These are phyloP conservation scores for Silvanus unidentatus DNA, from an alignment of 2,888 invertebrate species.

Conservation along the genomic window DNA sequence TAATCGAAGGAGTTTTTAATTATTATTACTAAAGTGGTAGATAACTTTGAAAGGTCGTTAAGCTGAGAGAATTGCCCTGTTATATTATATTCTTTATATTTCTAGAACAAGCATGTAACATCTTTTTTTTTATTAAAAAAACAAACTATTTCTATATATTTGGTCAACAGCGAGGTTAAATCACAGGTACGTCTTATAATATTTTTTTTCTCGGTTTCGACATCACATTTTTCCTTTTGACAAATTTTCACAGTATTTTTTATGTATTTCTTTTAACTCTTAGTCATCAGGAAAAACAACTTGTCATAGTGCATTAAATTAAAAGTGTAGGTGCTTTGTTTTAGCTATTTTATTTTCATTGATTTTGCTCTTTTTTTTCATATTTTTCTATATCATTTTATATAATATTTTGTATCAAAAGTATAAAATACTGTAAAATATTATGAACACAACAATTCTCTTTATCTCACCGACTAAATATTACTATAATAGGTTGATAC, in stretches of 20 bases:
- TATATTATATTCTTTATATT: slow-evolving; percentile 26
- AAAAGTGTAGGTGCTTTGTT: no score
- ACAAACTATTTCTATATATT: slow-evolving; percentile 35
- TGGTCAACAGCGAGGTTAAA: slow-evolving; percentile 43
- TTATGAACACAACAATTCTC: slow-evolving; percentile 49
- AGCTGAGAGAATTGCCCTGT: slow-evolving; percentile 46
- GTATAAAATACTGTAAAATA: slow-evolving; percentile 49
- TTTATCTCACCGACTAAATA: slow-evolving; percentile 34
- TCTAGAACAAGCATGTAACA: slow-evolving; percentile 16
- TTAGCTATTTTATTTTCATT: slow-evolving; percentile 9
- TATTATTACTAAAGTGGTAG: no score
- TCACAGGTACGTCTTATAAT: slow-evolving; percentile 41
- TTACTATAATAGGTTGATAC: slow-evolving; percentile 1
- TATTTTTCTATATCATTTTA: slow-evolving; percentile 32
- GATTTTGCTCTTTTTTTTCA: slow-evolving; percentile 33
- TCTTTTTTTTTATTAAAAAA: slow-evolving; percentile 6
- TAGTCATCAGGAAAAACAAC: no score
- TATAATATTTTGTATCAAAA: slow-evolving; percentile 36
- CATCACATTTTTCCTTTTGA: slow-evolving; percentile 17
- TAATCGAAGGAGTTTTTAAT: no score
- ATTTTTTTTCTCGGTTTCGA: neutral
- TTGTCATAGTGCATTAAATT: no score
- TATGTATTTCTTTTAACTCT: no score
- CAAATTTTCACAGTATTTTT: neutral
- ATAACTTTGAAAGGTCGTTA: slow-evolving; percentile 19